Evolutionary conservation across 2,113 vertebrate genomes (phyloP), one percentile per base, ranked within the genome.

Genomic region (Machaerirhynchus nigripectus): DNA sequence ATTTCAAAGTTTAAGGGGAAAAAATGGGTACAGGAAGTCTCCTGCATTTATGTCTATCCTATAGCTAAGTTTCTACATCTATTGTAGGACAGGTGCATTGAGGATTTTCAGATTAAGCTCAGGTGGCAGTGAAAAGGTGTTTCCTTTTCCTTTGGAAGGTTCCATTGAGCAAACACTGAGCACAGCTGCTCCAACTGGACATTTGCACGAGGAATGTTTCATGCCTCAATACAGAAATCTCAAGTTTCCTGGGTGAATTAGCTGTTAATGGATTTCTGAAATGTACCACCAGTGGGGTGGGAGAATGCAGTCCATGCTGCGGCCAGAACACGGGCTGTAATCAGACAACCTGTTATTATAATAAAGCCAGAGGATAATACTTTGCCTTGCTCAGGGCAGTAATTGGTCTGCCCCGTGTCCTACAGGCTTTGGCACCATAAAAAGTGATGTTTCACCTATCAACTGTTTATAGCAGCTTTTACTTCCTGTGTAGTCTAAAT

Each of bases 321-420:
- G 91, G 80, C 78, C 89, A 92, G 95, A 91, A 53, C 93, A 57
- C 2, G 24, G 80, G 75, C 94, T 80, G 68, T 71, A 78, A 92
- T 97, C 96, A 93, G 94, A 97, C 96, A 97, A 95, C 90, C 92
- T 84, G 64, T 87, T 97, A 85, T 97, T 96, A 85, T 92, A 94
- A 95, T 94, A 95, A 97, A 97, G 85, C 86, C 78, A 33, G 85
- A 15, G 65, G 94, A 88, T 95, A 93, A 96, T 88, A 93, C 87
- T 95, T 96, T 92, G 94, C 67, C 50, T 96, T 97, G 97, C 96
- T 96, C 94, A 82, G 68, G 97, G 75, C 70, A 90, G 78, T 93
- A 94, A 96, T 93, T 97, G 96, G 82, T 94, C 85, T 96, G 53
- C 84, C 93, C 90, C 44, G 33, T 96, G 81, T 92, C 82, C 97